Base-by-base conservation (phyloP, 1,140 invertebrate species). In the Atopsyche davidsoni region DNA sequence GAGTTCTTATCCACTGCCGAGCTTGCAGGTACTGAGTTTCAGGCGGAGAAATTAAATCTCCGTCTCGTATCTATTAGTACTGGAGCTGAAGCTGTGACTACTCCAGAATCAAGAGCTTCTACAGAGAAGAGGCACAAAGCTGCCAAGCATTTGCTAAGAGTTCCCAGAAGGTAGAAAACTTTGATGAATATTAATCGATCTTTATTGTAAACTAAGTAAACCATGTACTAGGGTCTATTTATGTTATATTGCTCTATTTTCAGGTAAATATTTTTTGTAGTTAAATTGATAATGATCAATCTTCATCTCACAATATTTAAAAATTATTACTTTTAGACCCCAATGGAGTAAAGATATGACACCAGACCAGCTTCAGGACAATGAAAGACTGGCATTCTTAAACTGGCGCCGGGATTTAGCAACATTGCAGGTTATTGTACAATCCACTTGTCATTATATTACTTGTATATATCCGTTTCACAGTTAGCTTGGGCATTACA, bases 1-100 rank as follows among this genome's bases (percentile, higher is more conserved):
- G 96, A 98, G 60, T 98, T 99, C 67, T 70, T 99, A 1, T 85
- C 87, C 0, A 98, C 89, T 1, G 95, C 95, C 4, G 85, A 96
- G 68, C 69, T 99, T 34, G 93, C 95, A 2, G 89, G 90, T 18
- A 91, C 86, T 4, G 92, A 98, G 64, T 99, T 97, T 68, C 78
- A 87, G 63, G 84, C 87, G 14, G 92, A 96, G 64, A 93, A 94
- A 63, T 64, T 93, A 2, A 94, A 96, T 66, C 79, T 93, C 2
- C 59, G 60, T 28, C 65, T 70, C 24, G 63, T 71, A 10, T 64
- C 51, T 13, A 13, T 58, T 9, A 51, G 39, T 28, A 48, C 38
- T 39, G 22, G 19, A 1, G n/a, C 39, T 3, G 42, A 50, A 16
- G 25, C 46, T 13, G 40, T 58, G 24, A 51, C 44, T 11, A 47